Evolutionary conservation across 2,797 vertebrate species (phyloP), one percentile per base, ranked within the genome.

Genomic region (Potorous gilbertii): DNA sequence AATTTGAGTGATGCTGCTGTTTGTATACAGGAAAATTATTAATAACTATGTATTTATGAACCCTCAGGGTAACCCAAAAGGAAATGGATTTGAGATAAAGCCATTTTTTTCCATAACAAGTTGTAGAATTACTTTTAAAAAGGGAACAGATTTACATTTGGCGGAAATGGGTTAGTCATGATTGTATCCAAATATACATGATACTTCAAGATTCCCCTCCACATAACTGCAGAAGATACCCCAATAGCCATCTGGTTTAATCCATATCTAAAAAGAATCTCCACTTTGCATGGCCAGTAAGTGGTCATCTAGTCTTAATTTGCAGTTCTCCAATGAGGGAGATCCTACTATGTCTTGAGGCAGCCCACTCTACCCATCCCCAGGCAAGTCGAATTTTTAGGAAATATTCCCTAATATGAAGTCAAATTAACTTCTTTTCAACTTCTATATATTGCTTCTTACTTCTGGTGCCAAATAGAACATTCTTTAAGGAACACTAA

Each of bases 51-150:
- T n/a, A 74, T 74, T 74, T 40, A 74, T n/a, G 34, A n/a, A 9
- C 31, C 59, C 28, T 96, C 40, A 94, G 12, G 93, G 87, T 46
- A 95, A 93, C 95, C 92, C 54, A 46, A 87, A 95, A 31, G 90
- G 54, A 96, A 90, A 90, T 40, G 16, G 93, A 46, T 74, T 10
- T 34, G 27, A 90, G 55, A 89, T 59, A 0, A 34, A 66, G 56
- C 31, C 13, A 56, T 74, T 56, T 91, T 29, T 56, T 90, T 90
- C 55, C 50, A 74, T 94, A 92, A 29, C 16, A 91, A 95, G 54
- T 93, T 55, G 94, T 59, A 74, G 16, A 40, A 56, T 89, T 28
- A 81, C 91, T 57, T 11, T 89, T 92, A 40, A 54, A 54, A 31
- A 55, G 34, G 92, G 57, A 66, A 52, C 34, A 94, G 55, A 87